Conservation (phyloP, 2,888 invertebrate genomes). For the Metopia argyrocephala region DNA sequence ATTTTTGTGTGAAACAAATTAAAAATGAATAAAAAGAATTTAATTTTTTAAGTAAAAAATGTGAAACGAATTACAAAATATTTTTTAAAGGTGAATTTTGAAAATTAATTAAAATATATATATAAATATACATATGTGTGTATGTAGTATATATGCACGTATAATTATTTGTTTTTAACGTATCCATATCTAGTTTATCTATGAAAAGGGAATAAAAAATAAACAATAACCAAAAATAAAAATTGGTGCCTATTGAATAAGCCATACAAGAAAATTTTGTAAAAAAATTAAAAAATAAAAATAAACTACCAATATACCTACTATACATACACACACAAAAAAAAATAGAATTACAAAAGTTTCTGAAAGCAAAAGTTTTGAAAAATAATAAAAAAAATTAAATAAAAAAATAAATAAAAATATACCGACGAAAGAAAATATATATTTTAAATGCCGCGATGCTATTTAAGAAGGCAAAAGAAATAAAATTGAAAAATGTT, state of each 20-base stretch:
- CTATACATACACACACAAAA: too few relatives aligned
- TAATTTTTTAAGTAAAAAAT: constrained; percentile 1
- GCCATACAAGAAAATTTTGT: too few relatives aligned
- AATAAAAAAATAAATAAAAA: background rate
- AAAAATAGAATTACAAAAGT: too few relatives aligned
- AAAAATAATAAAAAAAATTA: constrained; percentile 1
- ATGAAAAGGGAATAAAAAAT: background rate
- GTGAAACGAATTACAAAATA: background rate
- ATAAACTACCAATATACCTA: background rate
- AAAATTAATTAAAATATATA: background rate
- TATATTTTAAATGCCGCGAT: constrained; percentile 3
- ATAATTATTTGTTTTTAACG: too few relatives aligned
- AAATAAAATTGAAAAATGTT: background rate
- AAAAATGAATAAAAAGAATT: background rate
- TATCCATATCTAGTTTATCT: background rate
- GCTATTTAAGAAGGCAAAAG: background rate
- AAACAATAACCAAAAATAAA: background rate
- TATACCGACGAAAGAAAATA: background rate
- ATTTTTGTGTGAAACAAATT: background rate
- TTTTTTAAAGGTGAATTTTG: background rate
- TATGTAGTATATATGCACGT: too few relatives aligned
- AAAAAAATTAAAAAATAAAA: constrained; percentile 7
- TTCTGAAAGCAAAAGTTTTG: too few relatives aligned
- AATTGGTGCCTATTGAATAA: too few relatives aligned
- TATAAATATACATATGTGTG: too few relatives aligned